phyloP scores from a whole-genome alignment of 2,888 invertebrate species.

The Ganaspis brasiliensis region DNA sequence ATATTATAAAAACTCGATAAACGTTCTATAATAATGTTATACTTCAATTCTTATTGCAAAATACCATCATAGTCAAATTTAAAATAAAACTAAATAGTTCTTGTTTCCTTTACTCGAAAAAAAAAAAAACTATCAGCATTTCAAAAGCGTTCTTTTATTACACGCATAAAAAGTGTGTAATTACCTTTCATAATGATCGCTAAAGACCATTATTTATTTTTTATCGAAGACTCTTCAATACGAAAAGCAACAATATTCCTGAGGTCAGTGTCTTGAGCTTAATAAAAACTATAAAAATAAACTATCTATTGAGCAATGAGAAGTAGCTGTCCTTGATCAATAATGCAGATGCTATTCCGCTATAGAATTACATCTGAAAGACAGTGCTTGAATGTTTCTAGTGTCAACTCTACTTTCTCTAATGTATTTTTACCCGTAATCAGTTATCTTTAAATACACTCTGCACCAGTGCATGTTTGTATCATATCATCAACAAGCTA shows the following conservation, averaged over 20 bases:
- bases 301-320: slow-evolving; percentile 5
- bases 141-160: neutral
- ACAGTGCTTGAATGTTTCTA: neutral
- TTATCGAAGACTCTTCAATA: neutral
- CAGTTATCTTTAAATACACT: neutral
- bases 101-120: neutral
- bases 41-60: too few species aligned
- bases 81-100: too few species aligned
- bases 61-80: too few species aligned
- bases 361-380: slow-evolving; percentile 9
- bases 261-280: neutral
- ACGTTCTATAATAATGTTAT: too few species aligned
- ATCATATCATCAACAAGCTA: too few species aligned
- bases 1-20: too few species aligned
- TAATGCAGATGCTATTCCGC: slow-evolving; percentile 15
- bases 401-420: slow-evolving; percentile 19
- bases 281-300: slow-evolving; percentile 9
- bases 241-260: slow-evolving; percentile 4
- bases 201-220: slow-evolving; percentile 5
- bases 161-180: neutral
- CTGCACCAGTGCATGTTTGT: neutral
- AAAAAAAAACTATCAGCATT: neutral
- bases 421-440: neutral
- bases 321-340: slow-evolving; percentile 11
- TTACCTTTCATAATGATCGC: neutral